A percentile compares a stretch with the other conserved stretches of the same genome.
Evolutionary conservation across 2,888 invertebrate species (phyloP).

Genomic region (Brachypterus glaber): DNA sequence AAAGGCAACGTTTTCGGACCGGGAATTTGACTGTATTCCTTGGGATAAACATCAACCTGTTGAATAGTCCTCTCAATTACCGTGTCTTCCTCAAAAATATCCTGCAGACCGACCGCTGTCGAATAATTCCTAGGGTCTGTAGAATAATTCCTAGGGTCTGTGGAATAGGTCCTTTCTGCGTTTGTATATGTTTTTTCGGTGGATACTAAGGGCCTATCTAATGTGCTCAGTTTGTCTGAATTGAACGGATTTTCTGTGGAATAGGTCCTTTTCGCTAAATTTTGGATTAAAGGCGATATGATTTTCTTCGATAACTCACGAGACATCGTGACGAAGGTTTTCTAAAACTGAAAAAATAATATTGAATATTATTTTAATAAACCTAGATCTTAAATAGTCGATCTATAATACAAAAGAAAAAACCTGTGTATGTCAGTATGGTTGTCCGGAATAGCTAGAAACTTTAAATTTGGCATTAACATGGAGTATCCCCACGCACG

Average conservation of each 20-base stretch:
- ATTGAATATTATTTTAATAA: conserved; percentile 1
- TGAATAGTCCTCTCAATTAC: conserved; percentile 16
- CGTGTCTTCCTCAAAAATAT: conserved; percentile 19
- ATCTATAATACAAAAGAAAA: too few species aligned
- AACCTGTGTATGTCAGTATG: too few species aligned
- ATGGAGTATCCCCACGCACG: too few species aligned
- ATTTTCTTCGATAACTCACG: conserved; percentile 13
- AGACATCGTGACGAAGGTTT: conserved; percentile 16
- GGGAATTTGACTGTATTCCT: conserved; percentile 58
- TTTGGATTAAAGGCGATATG: conserved; percentile 5
- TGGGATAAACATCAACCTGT: conserved; percentile 21
- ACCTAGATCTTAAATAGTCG: not conserved
- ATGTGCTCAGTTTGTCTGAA: not conserved
- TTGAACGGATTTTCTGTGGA: conserved; percentile 15
- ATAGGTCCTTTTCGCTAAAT: conserved; percentile 10
- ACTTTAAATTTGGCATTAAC: too few species aligned
- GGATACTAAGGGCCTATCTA: conserved; percentile 1
- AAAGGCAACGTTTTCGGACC: conserved; percentile 65
- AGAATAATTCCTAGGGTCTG: too few species aligned
- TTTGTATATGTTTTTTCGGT: conserved; percentile 6
- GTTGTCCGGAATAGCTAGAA: too few species aligned
- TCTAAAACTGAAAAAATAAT: conserved; percentile 9
- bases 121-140: conserved; percentile 33
- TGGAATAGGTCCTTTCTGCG: conserved; percentile 18
- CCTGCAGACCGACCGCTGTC: conserved; percentile 28